Percentiles rank a stretch among this genome's conserved stretches.
phyloP scores from a whole-genome alignment of 2,797 vertebrate species.

The Okamejei kenojei region DNA sequence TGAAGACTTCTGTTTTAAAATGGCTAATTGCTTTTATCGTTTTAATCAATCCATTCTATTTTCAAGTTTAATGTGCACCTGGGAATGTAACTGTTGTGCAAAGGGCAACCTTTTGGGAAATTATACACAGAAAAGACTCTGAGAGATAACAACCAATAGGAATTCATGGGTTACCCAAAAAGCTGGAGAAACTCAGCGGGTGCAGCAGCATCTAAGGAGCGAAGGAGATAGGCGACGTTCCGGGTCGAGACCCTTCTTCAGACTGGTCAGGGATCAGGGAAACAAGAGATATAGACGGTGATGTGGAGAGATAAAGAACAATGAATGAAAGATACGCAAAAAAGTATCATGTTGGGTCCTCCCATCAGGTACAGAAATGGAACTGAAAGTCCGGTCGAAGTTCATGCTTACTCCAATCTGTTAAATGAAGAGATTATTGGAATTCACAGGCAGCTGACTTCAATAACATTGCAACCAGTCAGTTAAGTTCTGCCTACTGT shows the following conservation, averaged over 20 bases:
- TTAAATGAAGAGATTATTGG: background rate
- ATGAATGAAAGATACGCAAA: too few relatives aligned
- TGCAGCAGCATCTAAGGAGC: too few relatives aligned
- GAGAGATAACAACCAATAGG: background rate
- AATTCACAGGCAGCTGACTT: conserved; percentile 12
- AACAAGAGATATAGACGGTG: too few relatives aligned
- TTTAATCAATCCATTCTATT: conserved; percentile 8
- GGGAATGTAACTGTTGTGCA: background rate
- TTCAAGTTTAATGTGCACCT: background rate
- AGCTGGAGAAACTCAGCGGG: too few relatives aligned
- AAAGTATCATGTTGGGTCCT: background rate
- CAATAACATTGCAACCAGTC: background rate
- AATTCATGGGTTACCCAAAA: too few relatives aligned
- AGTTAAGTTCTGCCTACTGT: background rate
- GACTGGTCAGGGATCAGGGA: too few relatives aligned
- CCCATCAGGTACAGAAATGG: background rate
- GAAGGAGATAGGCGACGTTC: too few relatives aligned
- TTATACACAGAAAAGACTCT: background rate
- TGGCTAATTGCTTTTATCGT: conserved; percentile 16
- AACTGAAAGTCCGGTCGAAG: background rate
- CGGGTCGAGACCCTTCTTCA: too few relatives aligned
- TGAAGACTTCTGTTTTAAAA: background rate
- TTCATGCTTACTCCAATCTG: background rate
- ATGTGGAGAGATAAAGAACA: too few relatives aligned
- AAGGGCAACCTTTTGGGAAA: conserved; percentile 27